Conservation (phyloP, 2,888 invertebrate species). For the Himalopsyche kuldschensis region DNA sequence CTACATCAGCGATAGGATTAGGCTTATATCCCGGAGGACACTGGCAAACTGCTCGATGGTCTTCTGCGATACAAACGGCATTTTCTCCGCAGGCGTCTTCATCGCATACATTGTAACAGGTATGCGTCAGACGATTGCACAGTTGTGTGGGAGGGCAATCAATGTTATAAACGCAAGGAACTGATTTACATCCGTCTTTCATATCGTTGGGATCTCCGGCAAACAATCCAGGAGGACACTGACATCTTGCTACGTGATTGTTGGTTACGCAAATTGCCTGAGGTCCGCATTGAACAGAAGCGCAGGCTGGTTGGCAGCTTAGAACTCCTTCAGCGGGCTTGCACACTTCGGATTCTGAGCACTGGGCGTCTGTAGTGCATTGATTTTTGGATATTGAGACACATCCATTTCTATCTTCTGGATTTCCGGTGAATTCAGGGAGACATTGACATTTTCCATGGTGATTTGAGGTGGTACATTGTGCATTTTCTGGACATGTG, state of each 20-base stretch:
- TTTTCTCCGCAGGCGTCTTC: slow-evolving; percentile 83
- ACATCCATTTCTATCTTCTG: slow-evolving; percentile 88
- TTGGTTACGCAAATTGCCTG: slow-evolving; percentile 86
- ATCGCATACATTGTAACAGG: slow-evolving; percentile 79
- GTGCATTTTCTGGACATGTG: slow-evolving; percentile 82
- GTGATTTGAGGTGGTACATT: slow-evolving; percentile 74
- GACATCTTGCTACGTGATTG: slow-evolving; percentile 87
- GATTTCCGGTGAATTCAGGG: slow-evolving; percentile 83
- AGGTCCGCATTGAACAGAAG: slow-evolving; percentile 76
- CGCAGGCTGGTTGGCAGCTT: slow-evolving; percentile 78
- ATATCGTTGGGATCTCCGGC: slow-evolving; percentile 84
- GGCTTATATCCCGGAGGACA: slow-evolving; percentile 83
- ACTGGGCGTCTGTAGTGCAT: slow-evolving; percentile 79
- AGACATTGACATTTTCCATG: slow-evolving; percentile 82
- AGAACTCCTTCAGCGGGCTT: slow-evolving; percentile 62
- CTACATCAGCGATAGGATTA: slow-evolving; percentile 82
- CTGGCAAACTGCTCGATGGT: slow-evolving; percentile 79
- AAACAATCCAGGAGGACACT: slow-evolving; percentile 85
- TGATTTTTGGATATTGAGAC: slow-evolving; percentile 70
- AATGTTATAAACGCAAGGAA: slow-evolving; percentile 84
- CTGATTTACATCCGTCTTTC: slow-evolving; percentile 72
- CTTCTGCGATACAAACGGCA: slow-evolving; percentile 85
- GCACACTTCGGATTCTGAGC: slow-evolving; percentile 81
- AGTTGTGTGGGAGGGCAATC: slow-evolving; percentile 80
- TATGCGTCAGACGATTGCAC: slow-evolving; percentile 81